Conservation (phyloP, 2,888 invertebrate species). For the Andrena minutula region DNA sequence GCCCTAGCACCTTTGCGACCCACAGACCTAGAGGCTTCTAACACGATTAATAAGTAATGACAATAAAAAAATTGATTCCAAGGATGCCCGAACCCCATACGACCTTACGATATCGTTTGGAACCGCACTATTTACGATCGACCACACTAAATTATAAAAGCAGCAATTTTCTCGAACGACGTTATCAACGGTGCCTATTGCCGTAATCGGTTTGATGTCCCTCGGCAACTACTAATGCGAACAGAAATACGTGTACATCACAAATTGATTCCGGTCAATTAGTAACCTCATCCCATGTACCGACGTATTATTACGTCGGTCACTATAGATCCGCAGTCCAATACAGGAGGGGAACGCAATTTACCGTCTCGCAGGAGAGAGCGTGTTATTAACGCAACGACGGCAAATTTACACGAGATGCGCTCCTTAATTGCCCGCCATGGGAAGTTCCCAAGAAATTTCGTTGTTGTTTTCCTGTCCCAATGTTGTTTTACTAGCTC, state of each 20-base stretch:
- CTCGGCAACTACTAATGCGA: constrained; percentile 50
- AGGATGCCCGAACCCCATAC: neutral
- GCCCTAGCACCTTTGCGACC: constrained; percentile 61
- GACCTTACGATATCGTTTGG: neutral
- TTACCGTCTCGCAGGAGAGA: constrained; percentile 14
- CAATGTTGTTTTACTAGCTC: constrained; percentile 1
- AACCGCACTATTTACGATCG: neutral
- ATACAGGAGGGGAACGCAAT: constrained; percentile 27
- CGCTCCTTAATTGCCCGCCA: constrained; percentile 13
- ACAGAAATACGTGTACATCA: constrained; percentile 46
- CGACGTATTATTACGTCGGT: constrained; percentile 49
- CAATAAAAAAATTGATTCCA: constrained; percentile 7
- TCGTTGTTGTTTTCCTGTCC: constrained; percentile 26
- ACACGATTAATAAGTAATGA: constrained; percentile 12
- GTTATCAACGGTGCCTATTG: constrained; percentile 19
- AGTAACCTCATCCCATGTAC: constrained; percentile 35
- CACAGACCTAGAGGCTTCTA: neutral
- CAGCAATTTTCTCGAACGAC: constrained; percentile 12
- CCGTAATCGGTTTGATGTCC: constrained; percentile 42
- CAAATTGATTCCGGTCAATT: constrained; percentile 62
- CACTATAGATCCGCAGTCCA: constrained; percentile 38
- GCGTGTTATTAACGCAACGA: constrained; percentile 29
- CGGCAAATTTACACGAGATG: constrained; percentile 28
- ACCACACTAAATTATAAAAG: constrained; percentile 6
- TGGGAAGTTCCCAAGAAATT: constrained; percentile 8